Evolutionary conservation across 2,113 vertebrate species (phyloP), one percentile per base, ranked within the genome.

Genomic region (Synodontis membranacea): DNA sequence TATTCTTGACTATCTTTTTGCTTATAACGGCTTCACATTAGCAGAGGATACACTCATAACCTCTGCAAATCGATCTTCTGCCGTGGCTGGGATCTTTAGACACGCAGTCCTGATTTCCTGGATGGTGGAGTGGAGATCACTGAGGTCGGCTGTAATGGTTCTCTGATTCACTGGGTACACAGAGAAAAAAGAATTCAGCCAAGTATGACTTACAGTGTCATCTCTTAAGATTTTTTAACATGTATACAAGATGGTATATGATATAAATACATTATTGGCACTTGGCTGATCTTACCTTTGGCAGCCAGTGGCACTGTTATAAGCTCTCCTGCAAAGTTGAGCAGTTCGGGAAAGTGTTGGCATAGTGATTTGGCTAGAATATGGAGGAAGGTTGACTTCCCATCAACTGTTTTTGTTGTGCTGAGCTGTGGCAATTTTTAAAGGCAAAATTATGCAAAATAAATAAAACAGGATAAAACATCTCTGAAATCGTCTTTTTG

Each of bases 351-450:
- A 91, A 99, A 99, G 89, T 99, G 97, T 95, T 99, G 97, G 95
- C 96, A 96, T 89, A 99, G 94, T 4, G 98, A 99, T 95, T 99
- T 99, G 95, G 98, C 98, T 91, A 99, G 96, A 89, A 99, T 98
- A 91, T 99, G 98, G 82, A 99, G 96, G 89, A 99, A 99, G 68
- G 98, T 99, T 86, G 96, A 99, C 90, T 99, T 99, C 83, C 98
- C 98, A 42, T 99, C 98, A 0, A 98, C 98, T 0, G 98, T 99
- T 95, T 99, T 99, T 88, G 98, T 99, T 0, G 97, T 98, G 93
- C 97, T 98, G 19, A 99, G 95, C 98, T 99, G 91, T 28, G 60
- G 89, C 82, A 88, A 42, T 42, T 72, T 28, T 31, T n/a, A 80
- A 58, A n/a, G 6, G 2, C n/a, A 70, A 68, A 60, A 19, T 50